Evolutionary conservation across 2,797 vertebrate genomes (phyloP).

Genomic region (Glyptemys insculpta): DNA sequence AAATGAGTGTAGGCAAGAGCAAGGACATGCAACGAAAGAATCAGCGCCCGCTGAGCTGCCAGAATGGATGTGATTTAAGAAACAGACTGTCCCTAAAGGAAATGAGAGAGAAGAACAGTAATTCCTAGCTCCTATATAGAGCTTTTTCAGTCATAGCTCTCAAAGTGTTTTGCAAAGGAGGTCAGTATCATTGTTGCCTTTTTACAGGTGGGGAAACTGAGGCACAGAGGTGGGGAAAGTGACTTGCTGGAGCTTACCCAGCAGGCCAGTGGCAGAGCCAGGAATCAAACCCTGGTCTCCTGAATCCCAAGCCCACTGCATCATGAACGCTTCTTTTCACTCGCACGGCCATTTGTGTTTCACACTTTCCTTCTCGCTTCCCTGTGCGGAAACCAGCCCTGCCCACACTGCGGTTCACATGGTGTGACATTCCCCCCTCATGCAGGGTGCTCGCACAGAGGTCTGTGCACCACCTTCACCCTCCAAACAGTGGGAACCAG

Average conservation of each 20-base stretch:
- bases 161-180: not conserved
- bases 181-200: not conserved
- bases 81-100: not conserved
- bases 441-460: not conserved
- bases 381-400: not conserved
- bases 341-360: not conserved
- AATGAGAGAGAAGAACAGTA: not conserved
- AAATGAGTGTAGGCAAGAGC: not conserved
- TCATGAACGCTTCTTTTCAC: not conserved
- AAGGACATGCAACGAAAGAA: not conserved
- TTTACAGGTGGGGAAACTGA: not conserved
- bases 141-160: not conserved
- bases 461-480: not conserved
- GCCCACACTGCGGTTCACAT: not conserved
- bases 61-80: not conserved
- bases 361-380: not conserved
- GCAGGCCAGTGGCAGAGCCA: not conserved
- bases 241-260: not conserved
- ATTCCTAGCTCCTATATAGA: not conserved
- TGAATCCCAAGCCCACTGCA: not conserved
- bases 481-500: not conserved
- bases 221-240: not conserved
- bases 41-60: not conserved
- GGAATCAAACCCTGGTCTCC: not conserved
- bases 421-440: not conserved